phyloP scores from a whole-genome alignment of 2,797 vertebrate species.

The Pseudopleuronectes americanus region DNA sequence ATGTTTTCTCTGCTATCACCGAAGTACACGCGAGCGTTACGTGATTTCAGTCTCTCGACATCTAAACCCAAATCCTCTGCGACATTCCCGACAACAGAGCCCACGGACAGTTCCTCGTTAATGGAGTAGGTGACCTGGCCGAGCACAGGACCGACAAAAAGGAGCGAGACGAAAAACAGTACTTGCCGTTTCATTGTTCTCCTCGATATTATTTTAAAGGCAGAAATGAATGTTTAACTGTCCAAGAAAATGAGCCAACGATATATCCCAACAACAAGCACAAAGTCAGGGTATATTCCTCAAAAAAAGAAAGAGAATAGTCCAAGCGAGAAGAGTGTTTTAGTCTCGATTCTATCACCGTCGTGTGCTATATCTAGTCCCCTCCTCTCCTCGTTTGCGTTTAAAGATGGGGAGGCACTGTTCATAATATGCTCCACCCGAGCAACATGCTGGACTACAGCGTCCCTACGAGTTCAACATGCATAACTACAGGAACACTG shows the following conservation, averaged over 20 bases:
- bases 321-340: not conserved
- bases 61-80: slow-evolving; percentile 69
- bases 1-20: slow-evolving; percentile 77
- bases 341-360: not conserved
- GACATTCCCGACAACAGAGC: slow-evolving; percentile 69
- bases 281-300: not conserved
- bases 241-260: not conserved
- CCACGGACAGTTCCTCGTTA: slow-evolving; percentile 85
- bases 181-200: slow-evolving; percentile 82
- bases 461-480: slow-evolving; percentile 31
- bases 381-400: not conserved
- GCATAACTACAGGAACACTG: slow-evolving; percentile 12
- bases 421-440: not conserved
- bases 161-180: slow-evolving; percentile 77
- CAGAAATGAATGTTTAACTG: not conserved
- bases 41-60: slow-evolving; percentile 67
- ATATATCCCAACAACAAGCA: not conserved
- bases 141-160: slow-evolving; percentile 68
- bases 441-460: slow-evolving; percentile 30
- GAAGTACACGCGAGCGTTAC: slow-evolving; percentile 81
- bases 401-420: not conserved
- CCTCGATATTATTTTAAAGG: not conserved
- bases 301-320: not conserved
- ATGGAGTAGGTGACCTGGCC: slow-evolving; percentile 86
- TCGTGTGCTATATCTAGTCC: not conserved